Conservation (phyloP, 2,797 vertebrate species). For the Oreochromis mossambicus region DNA sequence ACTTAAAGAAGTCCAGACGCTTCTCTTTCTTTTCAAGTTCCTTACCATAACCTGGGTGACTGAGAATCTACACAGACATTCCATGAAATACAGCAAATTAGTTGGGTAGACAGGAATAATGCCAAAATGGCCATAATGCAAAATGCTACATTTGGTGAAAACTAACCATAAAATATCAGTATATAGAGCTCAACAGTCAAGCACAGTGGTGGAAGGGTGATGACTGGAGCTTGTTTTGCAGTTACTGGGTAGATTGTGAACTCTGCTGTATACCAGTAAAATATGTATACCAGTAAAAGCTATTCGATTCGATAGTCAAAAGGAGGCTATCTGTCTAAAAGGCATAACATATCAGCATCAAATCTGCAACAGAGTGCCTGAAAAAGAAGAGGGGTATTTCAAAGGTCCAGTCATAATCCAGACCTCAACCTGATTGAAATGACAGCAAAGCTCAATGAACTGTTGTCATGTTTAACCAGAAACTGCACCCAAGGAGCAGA, state of each 20-base stretch:
- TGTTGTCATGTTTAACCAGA: neutral
- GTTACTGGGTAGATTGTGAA: neutral
- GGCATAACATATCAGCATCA: neutral
- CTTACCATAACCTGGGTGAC: neutral
- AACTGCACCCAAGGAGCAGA: neutral
- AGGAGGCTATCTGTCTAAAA: neutral
- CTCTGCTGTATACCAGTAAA: fast-evolving
- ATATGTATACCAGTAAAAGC: neutral
- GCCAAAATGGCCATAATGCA: neutral
- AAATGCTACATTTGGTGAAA: neutral
- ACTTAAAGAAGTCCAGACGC: neutral
- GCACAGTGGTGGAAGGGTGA: neutral
- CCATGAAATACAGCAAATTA: neutral
- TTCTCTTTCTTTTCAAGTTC: neutral
- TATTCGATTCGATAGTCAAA: neutral
- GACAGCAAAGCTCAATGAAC: neutral
- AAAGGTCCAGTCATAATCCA: neutral
- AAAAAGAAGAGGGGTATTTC: neutral
- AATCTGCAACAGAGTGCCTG: neutral
- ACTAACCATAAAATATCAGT: neutral
- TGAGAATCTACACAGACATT: neutral
- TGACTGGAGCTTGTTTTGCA: neutral
- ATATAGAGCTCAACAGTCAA: neutral
- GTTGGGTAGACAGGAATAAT: neutral
- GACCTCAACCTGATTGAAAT: neutral